phyloP scores from a whole-genome alignment of 2,113 vertebrate species.

The Danio rerio region GRCz12tu NC_133181.1:5430001-5430500 shows the following conservation, averaged over 20 bases:
- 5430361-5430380: too few species aligned
- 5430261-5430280: too few species aligned
- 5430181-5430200: slow-evolving; percentile 2
- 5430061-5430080: slow-evolving; percentile 52
- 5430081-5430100: slow-evolving; percentile 44
- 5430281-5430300: too few species aligned
- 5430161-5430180: slow-evolving; percentile 3
- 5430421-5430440: too few species aligned
- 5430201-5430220: slow-evolving; percentile 13
- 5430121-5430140: slow-evolving; percentile 45
- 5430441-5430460: too few species aligned
- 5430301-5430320: too few species aligned
- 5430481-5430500: too few species aligned
- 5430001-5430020: slow-evolving; percentile 59
- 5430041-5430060: slow-evolving; percentile 50
- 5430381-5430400: too few species aligned
- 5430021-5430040: slow-evolving; percentile 55
- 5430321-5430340: too few species aligned
- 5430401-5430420: too few species aligned
- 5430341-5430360: too few species aligned
- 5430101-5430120: slow-evolving; percentile 39
- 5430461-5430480: too few species aligned
- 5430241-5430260: not conserved
- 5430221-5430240: not conserved
- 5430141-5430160: slow-evolving; percentile 6